Evolutionary conservation across 1,140 invertebrate species (phyloP).

Genomic region (Drosophila seguyi): DNA sequence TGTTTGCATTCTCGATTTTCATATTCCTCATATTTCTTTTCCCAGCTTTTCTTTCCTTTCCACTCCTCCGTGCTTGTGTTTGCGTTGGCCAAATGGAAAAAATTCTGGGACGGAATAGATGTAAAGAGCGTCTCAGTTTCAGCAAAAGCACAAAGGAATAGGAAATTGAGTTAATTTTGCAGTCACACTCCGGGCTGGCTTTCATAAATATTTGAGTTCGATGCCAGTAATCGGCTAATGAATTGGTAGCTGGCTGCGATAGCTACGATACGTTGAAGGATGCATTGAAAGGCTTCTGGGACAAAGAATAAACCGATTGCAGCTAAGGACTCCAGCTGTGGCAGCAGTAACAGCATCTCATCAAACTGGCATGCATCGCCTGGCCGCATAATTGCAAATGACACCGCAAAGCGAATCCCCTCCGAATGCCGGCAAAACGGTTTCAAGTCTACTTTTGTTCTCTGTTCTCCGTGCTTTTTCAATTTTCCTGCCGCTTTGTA

Average conservation of each 20-base stretch:
- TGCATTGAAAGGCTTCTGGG: conserved; percentile 25
- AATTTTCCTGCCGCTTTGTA: conserved; percentile 29
- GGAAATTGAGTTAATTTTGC: conserved; percentile 50
- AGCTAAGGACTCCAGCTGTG: conserved; percentile 12
- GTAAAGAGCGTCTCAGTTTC: conserved; percentile 42
- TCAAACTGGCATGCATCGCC: conserved; percentile 53
- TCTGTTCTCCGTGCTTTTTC: conserved; percentile 8
- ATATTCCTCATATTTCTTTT: conserved; percentile 45
- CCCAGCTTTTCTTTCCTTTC: conserved; percentile 1
- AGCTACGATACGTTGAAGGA: background rate
- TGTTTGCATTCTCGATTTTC: conserved; percentile 54
- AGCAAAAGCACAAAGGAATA: conserved; percentile 27
- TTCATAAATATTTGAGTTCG: conserved; percentile 42
- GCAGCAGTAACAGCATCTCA: conserved; percentile 18
- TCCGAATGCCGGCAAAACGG: conserved; percentile 49
- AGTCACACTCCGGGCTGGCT: conserved; percentile 38
- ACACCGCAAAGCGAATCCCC: conserved; percentile 54
- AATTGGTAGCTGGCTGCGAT: conserved; percentile 15
- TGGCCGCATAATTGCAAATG: conserved; percentile 66
- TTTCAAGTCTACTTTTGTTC: conserved; percentile 56
- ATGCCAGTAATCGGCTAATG: conserved; percentile 37
- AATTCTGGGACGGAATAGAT: conserved; percentile 12
- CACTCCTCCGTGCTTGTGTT: conserved; percentile 19
- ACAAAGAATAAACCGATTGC: conserved; percentile 34
- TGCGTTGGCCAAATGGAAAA: conserved; percentile 46